These are phyloP conservation scores for Pocillopora verrucosa DNA, from an alignment of 64 coral and sea anemone genomes.

Conservation along the genomic window DNA sequence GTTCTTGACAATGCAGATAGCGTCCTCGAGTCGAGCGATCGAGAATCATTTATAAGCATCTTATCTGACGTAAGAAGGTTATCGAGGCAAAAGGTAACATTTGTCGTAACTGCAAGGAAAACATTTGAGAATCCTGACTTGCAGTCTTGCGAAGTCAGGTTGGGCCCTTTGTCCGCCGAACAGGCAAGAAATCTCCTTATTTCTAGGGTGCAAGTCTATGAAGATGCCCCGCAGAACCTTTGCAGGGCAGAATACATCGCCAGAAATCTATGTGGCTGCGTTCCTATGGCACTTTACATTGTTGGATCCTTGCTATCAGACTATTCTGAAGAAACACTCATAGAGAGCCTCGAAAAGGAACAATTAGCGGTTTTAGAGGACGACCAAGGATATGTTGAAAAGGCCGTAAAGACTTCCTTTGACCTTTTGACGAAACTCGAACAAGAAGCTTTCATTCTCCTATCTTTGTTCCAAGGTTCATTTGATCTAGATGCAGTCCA, in stretches of 20 bases:
- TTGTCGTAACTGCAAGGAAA: conserved; percentile 55
- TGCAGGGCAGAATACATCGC: conserved; percentile 4
- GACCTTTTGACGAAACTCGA: background rate
- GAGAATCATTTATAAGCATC: conserved; percentile 15
- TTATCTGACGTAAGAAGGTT: conserved; percentile 27
- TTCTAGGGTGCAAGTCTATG: background rate
- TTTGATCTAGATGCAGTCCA: conserved; percentile 41
- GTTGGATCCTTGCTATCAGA: conserved; percentile 37
- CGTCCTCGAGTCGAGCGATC: conserved; percentile 18
- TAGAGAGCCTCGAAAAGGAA: conserved; percentile 6
- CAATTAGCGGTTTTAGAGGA: conserved; percentile 32
- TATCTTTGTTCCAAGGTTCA: conserved; percentile 52
- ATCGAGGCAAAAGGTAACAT: conserved; percentile 18
- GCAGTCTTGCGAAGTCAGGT: background rate
- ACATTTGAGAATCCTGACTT: background rate
- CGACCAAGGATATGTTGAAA: background rate
- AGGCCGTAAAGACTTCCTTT: conserved; percentile 44
- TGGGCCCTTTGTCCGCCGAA: background rate
- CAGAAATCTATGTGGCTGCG: conserved; percentile 33
- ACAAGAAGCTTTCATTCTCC: conserved; percentile 12
- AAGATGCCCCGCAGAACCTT: background rate
- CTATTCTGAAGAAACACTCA: background rate
- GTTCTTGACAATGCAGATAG: conserved; percentile 50
- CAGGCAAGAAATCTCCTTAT: background rate
- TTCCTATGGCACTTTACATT: conserved; percentile 60